Percentiles rank a stretch among this genome's conserved stretches.
Evolutionary conservation across 2,888 invertebrate genomes (phyloP).

Genomic region (Chrysina gloriosa): DNA sequence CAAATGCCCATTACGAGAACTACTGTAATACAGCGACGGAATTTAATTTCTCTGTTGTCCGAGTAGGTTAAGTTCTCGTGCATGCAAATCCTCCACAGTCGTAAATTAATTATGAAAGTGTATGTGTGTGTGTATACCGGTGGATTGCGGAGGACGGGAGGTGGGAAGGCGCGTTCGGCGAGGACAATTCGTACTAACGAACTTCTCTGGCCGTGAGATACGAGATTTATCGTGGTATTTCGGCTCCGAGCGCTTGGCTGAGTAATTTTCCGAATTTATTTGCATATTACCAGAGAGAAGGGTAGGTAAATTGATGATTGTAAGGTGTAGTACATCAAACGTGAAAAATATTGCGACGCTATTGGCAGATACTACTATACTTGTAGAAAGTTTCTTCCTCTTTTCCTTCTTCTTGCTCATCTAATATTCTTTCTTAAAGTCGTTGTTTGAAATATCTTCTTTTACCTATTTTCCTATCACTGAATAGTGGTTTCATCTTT

Average conservation of each 20-base stretch:
- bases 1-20: constrained; percentile 62
- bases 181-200: constrained; percentile 35
- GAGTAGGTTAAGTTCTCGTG: constrained; percentile 65
- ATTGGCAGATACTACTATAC: no score
- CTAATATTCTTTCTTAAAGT: no score
- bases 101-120: constrained; percentile 64
- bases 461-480: no score
- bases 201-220: constrained; percentile 25
- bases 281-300: background rate
- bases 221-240: constrained; percentile 18
- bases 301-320: background rate
- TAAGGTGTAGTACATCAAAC: no score
- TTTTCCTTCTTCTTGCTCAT: no score
- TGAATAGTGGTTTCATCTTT: no score
- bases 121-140: constrained; percentile 26
- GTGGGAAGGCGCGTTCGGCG: background rate
- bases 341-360: no score
- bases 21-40: constrained; percentile 55
- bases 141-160: background rate
- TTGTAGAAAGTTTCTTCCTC: no score
- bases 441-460: no score
- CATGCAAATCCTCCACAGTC: constrained; percentile 64
- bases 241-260: background rate
- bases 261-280: background rate
- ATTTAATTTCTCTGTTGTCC: constrained; percentile 66